These are phyloP conservation scores for Margarornis squamiger DNA, from an alignment of 2,797 vertebrate species.

Conservation along the genomic window DNA sequence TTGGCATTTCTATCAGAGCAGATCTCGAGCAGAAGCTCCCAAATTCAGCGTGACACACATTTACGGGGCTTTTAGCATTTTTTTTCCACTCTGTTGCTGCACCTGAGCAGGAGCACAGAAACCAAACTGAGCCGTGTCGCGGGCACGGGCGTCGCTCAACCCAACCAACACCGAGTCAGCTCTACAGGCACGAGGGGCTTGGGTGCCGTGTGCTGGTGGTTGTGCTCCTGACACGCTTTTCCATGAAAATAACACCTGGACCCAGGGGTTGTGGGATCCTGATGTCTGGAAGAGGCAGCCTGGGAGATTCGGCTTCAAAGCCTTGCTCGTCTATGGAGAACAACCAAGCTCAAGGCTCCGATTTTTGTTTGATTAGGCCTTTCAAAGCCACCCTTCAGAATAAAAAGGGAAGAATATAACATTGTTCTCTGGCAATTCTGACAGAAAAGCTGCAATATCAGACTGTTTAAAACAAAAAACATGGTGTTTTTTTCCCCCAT, in stretches of 20 bases:
- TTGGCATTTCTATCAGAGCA: slow-evolving; percentile 38
- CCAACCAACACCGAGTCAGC: not conserved
- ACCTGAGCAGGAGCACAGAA: not conserved
- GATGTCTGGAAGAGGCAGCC: not conserved
- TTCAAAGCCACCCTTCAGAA: slow-evolving; percentile 18
- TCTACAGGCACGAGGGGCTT: fast-evolving
- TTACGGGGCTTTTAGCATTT: not conserved
- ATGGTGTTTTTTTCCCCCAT: too few species aligned
- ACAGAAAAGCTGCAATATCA: not conserved
- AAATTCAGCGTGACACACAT: slow-evolving; percentile 8
- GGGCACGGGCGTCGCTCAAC: fast-evolving
- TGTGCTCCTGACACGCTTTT: not conserved
- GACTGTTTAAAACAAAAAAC: slow-evolving; percentile 32
- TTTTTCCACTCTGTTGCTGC: not conserved
- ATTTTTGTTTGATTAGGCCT: slow-evolving; percentile 16
- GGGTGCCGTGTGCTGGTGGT: fast-evolving
- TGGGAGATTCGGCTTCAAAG: not conserved
- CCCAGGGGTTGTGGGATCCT: fast-evolving
- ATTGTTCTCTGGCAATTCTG: not conserved
- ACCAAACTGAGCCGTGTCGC: not conserved
- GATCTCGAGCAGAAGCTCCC: slow-evolving; percentile 18
- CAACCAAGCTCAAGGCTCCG: not conserved
- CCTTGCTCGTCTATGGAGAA: not conserved
- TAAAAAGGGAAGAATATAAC: not conserved
- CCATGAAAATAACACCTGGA: fast-evolving